Base-by-base conservation (phyloP, 2,888 invertebrate species). In the Chrysodeixis includens region DNA sequence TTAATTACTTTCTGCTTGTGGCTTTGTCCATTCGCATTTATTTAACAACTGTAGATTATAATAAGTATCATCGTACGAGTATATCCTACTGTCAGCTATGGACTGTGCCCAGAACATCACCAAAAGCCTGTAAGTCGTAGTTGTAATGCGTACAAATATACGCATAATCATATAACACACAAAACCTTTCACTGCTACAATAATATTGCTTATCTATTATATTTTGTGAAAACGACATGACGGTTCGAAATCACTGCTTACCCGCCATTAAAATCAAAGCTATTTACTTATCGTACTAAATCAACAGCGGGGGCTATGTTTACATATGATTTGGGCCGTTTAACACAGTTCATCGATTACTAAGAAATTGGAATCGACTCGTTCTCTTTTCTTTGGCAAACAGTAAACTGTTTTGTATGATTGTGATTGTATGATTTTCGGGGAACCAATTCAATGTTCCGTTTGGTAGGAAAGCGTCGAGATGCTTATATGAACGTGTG, bases 251-350 rank as follows among this genome's bases (percentile, higher is more conserved):
- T 14, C 10, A 44, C 61, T 71, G 54, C 46, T 26, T 26, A 66
- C 75, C 75, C 71, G 51, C 61, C 18, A 58, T 71, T 59, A 66
- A 35, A 59, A 69, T 26, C 62, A 58, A 44, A 10, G 53, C 16
- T 78, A 69, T 78, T 78, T 78, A 30, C 66, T 44, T 49, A 40
- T 55, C 56, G 62, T 68, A 78, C 81, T 78, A 69, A 78, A 62
- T 63, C 75, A 78, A 81, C 61, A 69, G 22, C 9, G 56, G 57
- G 46, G 56, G 57, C 56, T 57, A 30, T 76, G 69, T 79, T 79
- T 81, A 81, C 77, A 76, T 79, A 81, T 71, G 70, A 79, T 81
- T 79, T 76, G 66, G 56, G 59, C 72, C 65, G 69, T 55, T 67
- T 70, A 22, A 51, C 59, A 66, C 63, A 30, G 62, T 64, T 69